These are phyloP conservation scores for Laterallus jamaicensis DNA, from an alignment of 2,113 vertebrate species.

Conservation along the genomic window DNA sequence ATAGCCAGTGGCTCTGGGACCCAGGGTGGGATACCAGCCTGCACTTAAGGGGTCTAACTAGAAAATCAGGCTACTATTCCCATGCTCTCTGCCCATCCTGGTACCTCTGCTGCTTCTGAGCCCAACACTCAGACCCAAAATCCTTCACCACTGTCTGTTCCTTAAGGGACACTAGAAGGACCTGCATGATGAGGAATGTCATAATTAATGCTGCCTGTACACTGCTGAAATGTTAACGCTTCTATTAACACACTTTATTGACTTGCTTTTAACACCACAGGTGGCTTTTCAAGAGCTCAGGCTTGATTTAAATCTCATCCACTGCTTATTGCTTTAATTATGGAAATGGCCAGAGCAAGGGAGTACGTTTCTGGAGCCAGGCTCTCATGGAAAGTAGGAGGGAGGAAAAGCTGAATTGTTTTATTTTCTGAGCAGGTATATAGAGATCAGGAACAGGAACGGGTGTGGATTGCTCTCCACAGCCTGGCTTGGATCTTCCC, in stretches of 20 bases:
- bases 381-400: background rate
- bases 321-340: constrained; percentile 47
- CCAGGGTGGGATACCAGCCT: background rate
- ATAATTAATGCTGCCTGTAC: background rate
- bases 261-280: constrained; percentile 67
- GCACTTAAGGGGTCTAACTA: background rate
- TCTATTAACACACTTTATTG: constrained; percentile 46
- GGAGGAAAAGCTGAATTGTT: background rate
- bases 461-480: background rate
- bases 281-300: constrained; percentile 54
- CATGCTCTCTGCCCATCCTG: background rate
- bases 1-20: background rate
- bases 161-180: background rate
- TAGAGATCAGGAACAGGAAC: background rate
- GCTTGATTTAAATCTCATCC: constrained; percentile 46
- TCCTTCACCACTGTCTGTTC: background rate
- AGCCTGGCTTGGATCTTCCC: background rate
- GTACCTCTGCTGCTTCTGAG: background rate
- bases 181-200: background rate
- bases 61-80: background rate
- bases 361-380: background rate
- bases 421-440: background rate
- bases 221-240: constrained; percentile 22
- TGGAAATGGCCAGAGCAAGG: constrained; percentile 31
- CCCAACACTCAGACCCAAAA: background rate